Conservation (phyloP, 2,113 vertebrate genomes). For the Halcyon malimbica region DNA sequence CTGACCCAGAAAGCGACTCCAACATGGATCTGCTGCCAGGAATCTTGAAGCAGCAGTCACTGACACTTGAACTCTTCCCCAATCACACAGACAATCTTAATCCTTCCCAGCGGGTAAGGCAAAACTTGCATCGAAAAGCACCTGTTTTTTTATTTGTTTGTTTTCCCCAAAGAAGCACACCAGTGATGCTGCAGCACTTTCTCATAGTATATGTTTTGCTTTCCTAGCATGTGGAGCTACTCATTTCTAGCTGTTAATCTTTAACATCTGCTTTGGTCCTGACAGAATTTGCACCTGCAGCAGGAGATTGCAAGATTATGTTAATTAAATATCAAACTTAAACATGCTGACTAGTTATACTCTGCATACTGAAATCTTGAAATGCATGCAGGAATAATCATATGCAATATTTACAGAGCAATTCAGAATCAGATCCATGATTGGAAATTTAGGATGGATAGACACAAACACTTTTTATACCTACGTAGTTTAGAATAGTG, state of each 20-base stretch:
- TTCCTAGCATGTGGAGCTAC: not conserved
- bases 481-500: not conserved
- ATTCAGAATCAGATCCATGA: fast-evolving
- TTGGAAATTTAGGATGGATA: not conserved
- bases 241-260: not conserved
- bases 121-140: not conserved
- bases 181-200: not conserved
- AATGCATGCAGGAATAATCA: not conserved
- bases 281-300: not conserved
- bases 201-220: not conserved
- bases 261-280: not conserved
- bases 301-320: not conserved
- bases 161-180: not conserved
- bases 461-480: not conserved
- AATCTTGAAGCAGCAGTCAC: constrained; percentile 85
- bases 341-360: not conserved
- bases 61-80: constrained; percentile 93
- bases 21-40: constrained; percentile 87
- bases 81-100: constrained; percentile 91
- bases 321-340: not conserved
- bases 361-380: not conserved
- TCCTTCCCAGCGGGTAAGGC: constrained; percentile 87
- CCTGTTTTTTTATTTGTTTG: not conserved
- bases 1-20: constrained; percentile 88
- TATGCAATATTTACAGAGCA: not conserved